A percentile compares a stretch with the other conserved stretches of the same genome.
phyloP scores from a whole-genome alignment of 2,797 vertebrate genomes.

The Tympanoctomys barrerae region DNA sequence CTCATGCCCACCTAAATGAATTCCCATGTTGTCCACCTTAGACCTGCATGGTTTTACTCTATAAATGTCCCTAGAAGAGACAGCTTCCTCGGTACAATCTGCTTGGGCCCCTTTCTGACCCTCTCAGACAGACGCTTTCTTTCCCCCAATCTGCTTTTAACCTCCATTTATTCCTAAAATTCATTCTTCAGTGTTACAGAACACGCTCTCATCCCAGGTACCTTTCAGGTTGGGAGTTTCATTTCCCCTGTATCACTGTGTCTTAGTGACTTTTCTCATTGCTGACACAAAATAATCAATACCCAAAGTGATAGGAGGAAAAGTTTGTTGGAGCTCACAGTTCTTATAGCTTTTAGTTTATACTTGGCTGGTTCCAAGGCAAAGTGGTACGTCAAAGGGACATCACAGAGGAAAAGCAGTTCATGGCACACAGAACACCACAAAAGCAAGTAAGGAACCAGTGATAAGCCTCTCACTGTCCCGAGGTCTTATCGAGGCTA shows the following conservation, averaged over 20 bases:
- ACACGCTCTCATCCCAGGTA: no score
- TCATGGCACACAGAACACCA: background rate
- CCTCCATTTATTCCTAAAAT: no score
- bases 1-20: no score
- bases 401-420: background rate
- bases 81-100: no score
- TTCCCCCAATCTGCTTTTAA: no score
- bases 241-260: background rate
- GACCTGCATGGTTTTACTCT: no score
- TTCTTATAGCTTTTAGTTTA: background rate
- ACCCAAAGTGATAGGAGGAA: background rate
- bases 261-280: background rate
- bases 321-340: background rate
- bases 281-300: background rate
- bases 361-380: background rate
- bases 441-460: background rate
- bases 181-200: no score
- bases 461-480: background rate
- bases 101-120: no score
- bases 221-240: no score
- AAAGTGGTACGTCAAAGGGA: fast-evolving
- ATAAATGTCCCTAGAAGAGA: no score
- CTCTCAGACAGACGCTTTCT: no score
- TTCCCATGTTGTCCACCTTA: no score
- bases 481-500: background rate